Percentiles rank a stretch among this genome's conserved stretches.
phyloP scores from a whole-genome alignment of 1,140 invertebrate genomes.

The Hycleus phaleratus region DNA sequence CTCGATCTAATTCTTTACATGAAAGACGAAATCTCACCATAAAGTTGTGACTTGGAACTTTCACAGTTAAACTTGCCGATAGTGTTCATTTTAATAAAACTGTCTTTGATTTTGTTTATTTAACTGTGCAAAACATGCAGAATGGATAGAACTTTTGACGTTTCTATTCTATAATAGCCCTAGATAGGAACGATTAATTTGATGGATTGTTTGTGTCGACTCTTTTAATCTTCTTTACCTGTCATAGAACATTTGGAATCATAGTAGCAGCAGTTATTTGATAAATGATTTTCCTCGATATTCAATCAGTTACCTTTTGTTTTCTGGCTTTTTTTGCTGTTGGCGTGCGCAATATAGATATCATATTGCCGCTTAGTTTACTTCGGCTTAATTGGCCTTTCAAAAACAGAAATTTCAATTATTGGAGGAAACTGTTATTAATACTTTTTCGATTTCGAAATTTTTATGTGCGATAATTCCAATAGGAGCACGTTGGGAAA shows the following conservation, averaged over 20 bases:
- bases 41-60: constrained; percentile 16
- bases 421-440: constrained; percentile 11
- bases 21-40: constrained; percentile 11
- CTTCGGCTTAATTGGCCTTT: constrained; percentile 11
- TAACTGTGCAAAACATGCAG: too few relatives aligned
- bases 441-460: background rate
- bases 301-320: constrained; percentile 9
- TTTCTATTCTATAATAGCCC: too few relatives aligned
- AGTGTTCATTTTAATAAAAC: background rate
- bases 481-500: constrained; percentile 1
- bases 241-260: constrained; percentile 9
- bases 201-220: constrained; percentile 10
- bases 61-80: constrained; percentile 8
- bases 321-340: background rate
- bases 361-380: constrained; percentile 1
- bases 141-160: too few relatives aligned
- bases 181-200: background rate
- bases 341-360: too few relatives aligned
- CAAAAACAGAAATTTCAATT: constrained; percentile 15
- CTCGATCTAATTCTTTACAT: constrained; percentile 11
- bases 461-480: constrained; percentile 1
- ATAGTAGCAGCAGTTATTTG: constrained; percentile 9
- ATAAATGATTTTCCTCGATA: constrained; percentile 14
- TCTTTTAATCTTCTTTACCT: constrained; percentile 12
- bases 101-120: too few relatives aligned